Conservation (phyloP, 2,888 invertebrate genomes). For the Acanthococcus lagerstroemiae region DNA sequence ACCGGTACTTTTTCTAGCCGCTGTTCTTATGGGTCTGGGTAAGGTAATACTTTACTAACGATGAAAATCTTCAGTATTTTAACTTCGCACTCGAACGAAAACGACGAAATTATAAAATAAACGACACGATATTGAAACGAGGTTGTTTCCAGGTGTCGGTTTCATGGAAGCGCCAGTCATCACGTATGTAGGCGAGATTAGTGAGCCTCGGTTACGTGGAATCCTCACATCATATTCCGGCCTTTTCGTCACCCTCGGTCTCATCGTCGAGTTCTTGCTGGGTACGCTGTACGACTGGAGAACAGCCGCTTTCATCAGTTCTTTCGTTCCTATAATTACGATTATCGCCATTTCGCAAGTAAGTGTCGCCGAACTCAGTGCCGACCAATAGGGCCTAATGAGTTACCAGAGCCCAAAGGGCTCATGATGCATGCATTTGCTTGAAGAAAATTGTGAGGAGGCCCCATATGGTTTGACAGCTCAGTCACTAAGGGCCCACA, state of each 20-base stretch:
- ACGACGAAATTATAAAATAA: too few species aligned
- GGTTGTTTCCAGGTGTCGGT: conserved; percentile 42
- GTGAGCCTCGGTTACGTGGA: conserved; percentile 48
- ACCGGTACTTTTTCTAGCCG: conserved; percentile 46
- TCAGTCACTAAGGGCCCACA: too few species aligned
- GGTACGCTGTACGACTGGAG: conserved; percentile 49
- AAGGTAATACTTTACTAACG: conserved; percentile 14
- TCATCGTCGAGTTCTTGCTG: conserved; percentile 47
- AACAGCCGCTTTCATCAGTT: conserved; percentile 47
- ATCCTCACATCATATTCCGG: conserved; percentile 47
- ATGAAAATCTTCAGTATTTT: too few species aligned
- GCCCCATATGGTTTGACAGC: too few species aligned
- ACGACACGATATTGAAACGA: background rate
- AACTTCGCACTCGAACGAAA: too few species aligned
- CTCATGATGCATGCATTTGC: too few species aligned
- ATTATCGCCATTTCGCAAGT: conserved; percentile 48
- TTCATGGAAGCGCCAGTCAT: conserved; percentile 52
- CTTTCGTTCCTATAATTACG: conserved; percentile 46
- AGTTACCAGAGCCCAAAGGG: too few species aligned
- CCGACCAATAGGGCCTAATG: too few species aligned
- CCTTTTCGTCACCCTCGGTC: conserved; percentile 46
- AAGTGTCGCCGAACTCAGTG: too few species aligned
- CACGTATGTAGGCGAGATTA: conserved; percentile 53
- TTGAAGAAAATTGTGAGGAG: too few species aligned
- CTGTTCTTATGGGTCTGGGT: conserved; percentile 49